Base-by-base conservation (phyloP, 2,113 vertebrate species). In the Ailurus styani region DNA sequence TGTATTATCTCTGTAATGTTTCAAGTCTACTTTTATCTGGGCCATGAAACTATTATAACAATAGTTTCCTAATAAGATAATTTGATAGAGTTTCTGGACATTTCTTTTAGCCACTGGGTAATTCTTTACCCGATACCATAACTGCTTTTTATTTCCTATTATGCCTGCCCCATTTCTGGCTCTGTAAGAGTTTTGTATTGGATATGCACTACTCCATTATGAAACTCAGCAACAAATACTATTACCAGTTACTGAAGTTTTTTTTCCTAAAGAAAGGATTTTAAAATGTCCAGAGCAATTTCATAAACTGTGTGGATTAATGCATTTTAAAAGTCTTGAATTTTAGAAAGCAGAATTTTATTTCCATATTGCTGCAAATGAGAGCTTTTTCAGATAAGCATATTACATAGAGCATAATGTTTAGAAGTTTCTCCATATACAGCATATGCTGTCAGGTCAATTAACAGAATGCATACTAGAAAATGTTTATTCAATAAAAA, bases 361-460 rank as follows among this genome's bases (percentile, higher is more conserved):
- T 98, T 99, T 99, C 98, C 98, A 99, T 98, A 98, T 98, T 98
- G 98, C 98, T 98, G 95, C 97, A 96, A 98, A 99, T 98, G 98
- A 98, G 98, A 98, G 98, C 98, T 86, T 98, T 98, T 98, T 98
- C 98, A 99, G 98, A 99, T 99, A 98, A 98, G 98, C 98, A 98
- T 97, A 98, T 98, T 98, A 98, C 99, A 99, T 95, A 96, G 97
- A 99, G 98, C 98, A 99, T 99, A 99, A 98, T 99, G 98, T 99
- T 99, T 99, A 98, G 98, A 98, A 99, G 98, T 99, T 99, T 99
- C 98, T 98, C 98, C 62, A 17, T 98, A 98, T 99, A 99, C 99
- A 99, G 98, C 98, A 99, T 99, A 99, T 99, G 98, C 98, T 98
- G 97, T 98, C 98, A 98, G 99, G 98, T 99, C 98, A 99, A 98